Conservation (phyloP, 2,113 vertebrate genomes). For the Gopherus flavomarginatus region DNA sequence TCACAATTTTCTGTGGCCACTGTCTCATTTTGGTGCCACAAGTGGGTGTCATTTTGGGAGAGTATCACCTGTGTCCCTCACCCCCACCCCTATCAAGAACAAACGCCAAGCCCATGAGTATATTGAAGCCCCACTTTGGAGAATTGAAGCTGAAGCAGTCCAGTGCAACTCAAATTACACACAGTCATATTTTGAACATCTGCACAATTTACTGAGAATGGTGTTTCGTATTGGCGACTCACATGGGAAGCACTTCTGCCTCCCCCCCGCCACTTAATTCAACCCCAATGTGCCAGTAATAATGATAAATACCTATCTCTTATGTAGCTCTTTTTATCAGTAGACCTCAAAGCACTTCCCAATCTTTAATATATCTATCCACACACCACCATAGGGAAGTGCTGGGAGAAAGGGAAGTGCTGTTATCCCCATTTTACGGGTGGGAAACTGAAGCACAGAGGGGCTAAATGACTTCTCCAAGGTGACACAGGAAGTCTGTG, state of each 20-base stretch:
- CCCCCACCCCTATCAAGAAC: too few species aligned
- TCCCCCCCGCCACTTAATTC: not conserved
- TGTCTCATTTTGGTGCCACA: not conserved
- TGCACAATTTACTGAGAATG: not conserved
- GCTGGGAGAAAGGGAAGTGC: not conserved
- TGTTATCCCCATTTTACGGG: not conserved
- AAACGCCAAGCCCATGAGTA: too few species aligned
- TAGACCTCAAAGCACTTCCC: not conserved
- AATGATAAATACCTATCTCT: not conserved
- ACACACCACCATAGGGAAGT: not conserved
- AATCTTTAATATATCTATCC: not conserved
- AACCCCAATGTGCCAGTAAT: not conserved
- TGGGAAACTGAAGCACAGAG: not conserved
- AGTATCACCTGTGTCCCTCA: not conserved
- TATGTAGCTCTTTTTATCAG: not conserved
- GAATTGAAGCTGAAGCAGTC: too few species aligned
- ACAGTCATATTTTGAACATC: not conserved
- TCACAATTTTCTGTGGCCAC: not conserved
- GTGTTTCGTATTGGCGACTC: not conserved
- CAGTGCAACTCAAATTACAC: not conserved
- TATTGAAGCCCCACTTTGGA: too few species aligned
- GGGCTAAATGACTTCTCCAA: not conserved
- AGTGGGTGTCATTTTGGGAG: not conserved
- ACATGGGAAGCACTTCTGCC: not conserved
- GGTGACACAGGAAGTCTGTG: not conserved